Conservation (phyloP, 2,797 vertebrate genomes). For the Sebastes vulpes region DNA sequence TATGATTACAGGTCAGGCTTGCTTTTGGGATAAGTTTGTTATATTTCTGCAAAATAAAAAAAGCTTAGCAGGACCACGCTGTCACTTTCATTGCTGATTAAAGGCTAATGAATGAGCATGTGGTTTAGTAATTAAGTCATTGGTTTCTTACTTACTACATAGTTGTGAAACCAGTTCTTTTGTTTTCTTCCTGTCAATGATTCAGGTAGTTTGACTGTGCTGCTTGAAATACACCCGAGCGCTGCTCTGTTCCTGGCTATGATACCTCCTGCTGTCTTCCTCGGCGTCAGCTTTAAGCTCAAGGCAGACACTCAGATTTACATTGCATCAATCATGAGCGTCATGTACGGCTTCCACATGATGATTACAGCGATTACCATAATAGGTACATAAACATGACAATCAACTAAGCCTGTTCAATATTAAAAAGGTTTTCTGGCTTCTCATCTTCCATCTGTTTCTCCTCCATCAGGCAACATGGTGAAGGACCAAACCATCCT, state of each 20-base stretch:
- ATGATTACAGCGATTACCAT: slow-evolving; percentile 1
- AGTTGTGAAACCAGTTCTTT: neutral
- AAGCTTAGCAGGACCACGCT: neutral
- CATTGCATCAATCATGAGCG: slow-evolving; percentile 71
- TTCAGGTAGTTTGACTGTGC: slow-evolving; percentile 66
- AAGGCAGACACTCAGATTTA: slow-evolving; percentile 78
- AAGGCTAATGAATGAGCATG: neutral
- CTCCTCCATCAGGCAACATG: slow-evolving; percentile 60
- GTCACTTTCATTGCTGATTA: neutral
- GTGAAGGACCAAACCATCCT: slow-evolving; percentile 66
- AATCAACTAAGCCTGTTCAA: neutral
- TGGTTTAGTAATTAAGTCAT: neutral
- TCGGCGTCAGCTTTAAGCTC: slow-evolving; percentile 73
- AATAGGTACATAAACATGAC: neutral
- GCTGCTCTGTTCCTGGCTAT: slow-evolving; percentile 48
- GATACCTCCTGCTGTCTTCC: slow-evolving; percentile 67
- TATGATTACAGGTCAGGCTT: slow-evolving; percentile 75
- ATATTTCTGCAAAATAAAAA: neutral
- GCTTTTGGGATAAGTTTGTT: neutral
- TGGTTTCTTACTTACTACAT: no score
- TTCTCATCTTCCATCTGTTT: neutral
- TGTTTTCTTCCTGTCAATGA: neutral
- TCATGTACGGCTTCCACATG: slow-evolving; percentile 80
- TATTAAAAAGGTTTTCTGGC: neutral
- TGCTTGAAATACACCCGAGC: slow-evolving; percentile 30